phyloP scores from a whole-genome alignment of 2,888 invertebrate species.

The Ligdia adustata region DNA sequence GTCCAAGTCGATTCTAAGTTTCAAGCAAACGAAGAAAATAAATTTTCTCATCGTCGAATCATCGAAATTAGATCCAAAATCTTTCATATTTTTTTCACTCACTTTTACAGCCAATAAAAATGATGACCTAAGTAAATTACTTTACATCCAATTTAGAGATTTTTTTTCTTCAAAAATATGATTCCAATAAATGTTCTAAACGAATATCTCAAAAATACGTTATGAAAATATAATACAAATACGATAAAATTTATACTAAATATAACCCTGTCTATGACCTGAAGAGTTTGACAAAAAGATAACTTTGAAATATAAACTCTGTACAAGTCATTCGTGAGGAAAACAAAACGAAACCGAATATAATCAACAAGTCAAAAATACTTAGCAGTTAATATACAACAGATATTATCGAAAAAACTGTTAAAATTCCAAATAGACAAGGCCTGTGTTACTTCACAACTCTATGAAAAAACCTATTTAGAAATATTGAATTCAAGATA shows the following conservation, averaged over 20 bases:
- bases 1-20: constrained; percentile 50
- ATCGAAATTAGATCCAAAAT: constrained; percentile 34
- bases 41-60: constrained; percentile 33
- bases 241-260: constrained; percentile 84
- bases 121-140: constrained; percentile 73
- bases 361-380: constrained; percentile 18
- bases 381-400: constrained; percentile 18
- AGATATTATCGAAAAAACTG: constrained; percentile 16
- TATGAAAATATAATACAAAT: constrained; percentile 84
- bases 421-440: constrained; percentile 58
- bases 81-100: constrained; percentile 27
- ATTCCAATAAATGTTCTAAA: constrained; percentile 81
- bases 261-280: constrained; percentile 85
- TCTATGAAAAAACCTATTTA: constrained; percentile 60
- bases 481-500: constrained; percentile 37
- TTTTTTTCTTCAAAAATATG: constrained; percentile 83
- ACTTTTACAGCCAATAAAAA: constrained; percentile 58
- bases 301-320: constrained; percentile 72
- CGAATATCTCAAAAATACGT: constrained; percentile 82
- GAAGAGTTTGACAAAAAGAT: constrained; percentile 77
- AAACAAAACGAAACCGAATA: constrained; percentile 39
- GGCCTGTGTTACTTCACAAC: constrained; percentile 71
- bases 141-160: constrained; percentile 77
- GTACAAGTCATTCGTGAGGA: constrained; percentile 74
- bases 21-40: constrained; percentile 43